Conservation (phyloP, 2,797 vertebrate species). For the Artibeus lituratus region DNA sequence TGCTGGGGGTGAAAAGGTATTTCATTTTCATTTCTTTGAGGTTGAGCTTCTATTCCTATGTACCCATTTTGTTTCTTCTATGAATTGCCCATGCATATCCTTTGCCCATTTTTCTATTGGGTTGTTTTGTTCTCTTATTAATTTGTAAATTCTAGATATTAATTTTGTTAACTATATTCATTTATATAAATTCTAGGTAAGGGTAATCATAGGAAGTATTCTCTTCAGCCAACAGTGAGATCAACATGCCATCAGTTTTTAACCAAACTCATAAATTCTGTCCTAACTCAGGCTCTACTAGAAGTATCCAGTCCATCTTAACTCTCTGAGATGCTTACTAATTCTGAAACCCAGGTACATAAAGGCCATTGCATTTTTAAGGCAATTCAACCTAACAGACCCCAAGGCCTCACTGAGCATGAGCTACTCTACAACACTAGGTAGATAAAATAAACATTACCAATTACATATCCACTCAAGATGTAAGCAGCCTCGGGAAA, state of each 20-base stretch:
- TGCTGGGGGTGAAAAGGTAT: not conserved
- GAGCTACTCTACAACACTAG: not conserved
- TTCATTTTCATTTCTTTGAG: not conserved
- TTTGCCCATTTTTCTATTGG: not conserved
- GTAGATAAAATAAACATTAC: not conserved
- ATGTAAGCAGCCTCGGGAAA: not conserved
- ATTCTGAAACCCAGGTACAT: not conserved
- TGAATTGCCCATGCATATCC: not conserved
- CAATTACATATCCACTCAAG: not conserved
- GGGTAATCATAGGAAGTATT: not conserved
- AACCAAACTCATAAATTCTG: not conserved
- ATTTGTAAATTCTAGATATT: not conserved
- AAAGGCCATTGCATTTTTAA: not conserved
- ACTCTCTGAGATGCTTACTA: not conserved
- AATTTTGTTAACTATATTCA: not conserved
- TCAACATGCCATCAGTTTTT: not conserved
- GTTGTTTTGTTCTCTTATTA: not conserved
- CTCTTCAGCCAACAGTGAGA: not conserved
- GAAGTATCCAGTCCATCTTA: not conserved
- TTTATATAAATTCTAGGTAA: not conserved
- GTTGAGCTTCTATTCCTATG: not conserved
- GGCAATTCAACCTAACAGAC: not conserved
- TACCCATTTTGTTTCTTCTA: not conserved
- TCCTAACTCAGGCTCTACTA: not conserved
- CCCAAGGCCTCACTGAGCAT: not conserved